phyloP scores from a whole-genome alignment of 2,113 vertebrate genomes.

The Charadrius vociferus region DNA sequence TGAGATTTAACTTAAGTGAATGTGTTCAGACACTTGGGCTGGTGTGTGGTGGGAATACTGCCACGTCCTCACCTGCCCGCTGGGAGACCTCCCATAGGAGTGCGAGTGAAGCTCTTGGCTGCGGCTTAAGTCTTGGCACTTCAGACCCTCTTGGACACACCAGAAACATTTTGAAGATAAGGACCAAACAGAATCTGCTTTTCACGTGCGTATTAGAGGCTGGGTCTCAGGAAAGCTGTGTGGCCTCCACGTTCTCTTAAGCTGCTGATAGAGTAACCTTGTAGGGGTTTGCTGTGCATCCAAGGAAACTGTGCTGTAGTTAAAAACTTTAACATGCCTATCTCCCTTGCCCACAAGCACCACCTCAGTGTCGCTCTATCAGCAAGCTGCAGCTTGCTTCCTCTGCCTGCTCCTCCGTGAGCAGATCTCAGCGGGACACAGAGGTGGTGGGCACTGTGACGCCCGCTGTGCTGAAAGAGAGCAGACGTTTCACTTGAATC shows the following conservation, averaged over 20 bases:
- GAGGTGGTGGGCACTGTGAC: not conserved
- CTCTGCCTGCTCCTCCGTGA: not conserved
- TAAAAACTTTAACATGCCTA: not conserved
- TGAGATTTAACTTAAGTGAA: not conserved
- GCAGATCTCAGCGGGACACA: not conserved
- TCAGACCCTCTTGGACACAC: not conserved
- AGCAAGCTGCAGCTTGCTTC: not conserved
- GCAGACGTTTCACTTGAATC: not conserved
- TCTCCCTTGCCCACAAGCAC: not conserved
- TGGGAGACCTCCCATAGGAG: not conserved
- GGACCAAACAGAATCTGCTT: not conserved
- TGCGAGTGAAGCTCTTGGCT: not conserved
- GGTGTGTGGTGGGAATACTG: not conserved
- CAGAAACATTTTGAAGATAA: not conserved
- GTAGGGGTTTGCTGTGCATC: not conserved
- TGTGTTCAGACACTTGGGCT: not conserved
- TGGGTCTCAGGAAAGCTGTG: not conserved
- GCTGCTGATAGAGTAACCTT: not conserved
- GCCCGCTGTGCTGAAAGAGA: not conserved
- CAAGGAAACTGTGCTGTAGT: not conserved
- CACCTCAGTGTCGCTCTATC: too few relatives aligned
- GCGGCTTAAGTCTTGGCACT: not conserved
- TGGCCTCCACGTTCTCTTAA: not conserved
- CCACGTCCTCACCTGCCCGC: accelerated
- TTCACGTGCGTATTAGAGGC: not conserved